Evolutionary conservation across 2,888 invertebrate species (phyloP).

Genomic region (Drosophila setosimentum): DNA sequence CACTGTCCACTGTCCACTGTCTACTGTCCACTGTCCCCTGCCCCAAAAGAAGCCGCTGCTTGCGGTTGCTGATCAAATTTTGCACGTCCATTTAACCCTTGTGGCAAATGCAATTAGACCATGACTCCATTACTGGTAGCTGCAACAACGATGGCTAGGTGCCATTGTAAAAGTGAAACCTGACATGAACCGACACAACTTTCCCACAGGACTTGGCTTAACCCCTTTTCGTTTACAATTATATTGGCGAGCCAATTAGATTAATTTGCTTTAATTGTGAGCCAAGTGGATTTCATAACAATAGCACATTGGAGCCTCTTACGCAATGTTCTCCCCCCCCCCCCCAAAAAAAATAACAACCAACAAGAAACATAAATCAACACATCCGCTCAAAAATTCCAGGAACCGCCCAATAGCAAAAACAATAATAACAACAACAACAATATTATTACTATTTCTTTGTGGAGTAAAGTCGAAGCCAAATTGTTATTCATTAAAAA

Average conservation of each 20-base stretch:
- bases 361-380: constrained; percentile 72
- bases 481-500: constrained; percentile 71
- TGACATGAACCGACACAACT: constrained; percentile 26
- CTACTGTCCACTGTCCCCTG: constrained; percentile 4
- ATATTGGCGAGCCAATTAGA: constrained; percentile 44
- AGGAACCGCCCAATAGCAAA: constrained; percentile 69
- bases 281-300: constrained; percentile 49
- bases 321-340: constrained; percentile 52
- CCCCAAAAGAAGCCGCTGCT: constrained; percentile 6
- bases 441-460: constrained; percentile 45
- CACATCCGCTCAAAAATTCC: constrained; percentile 76
- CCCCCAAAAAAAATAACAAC: constrained; percentile 11
- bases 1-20: constrained; percentile 5
- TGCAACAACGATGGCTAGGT: constrained; percentile 16
- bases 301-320: constrained; percentile 46
- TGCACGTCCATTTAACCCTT: constrained; percentile 76
- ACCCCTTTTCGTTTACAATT: constrained; percentile 39
- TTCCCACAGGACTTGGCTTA: constrained; percentile 69
- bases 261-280: constrained; percentile 67
- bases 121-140: constrained; percentile 63
- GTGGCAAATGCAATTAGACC: constrained; percentile 80
- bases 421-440: constrained; percentile 16
- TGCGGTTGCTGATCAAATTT: constrained; percentile 60
- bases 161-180: constrained; percentile 46
- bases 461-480: constrained; percentile 34